Base-by-base conservation (phyloP, 2,888 invertebrate species). In the Bhutanitis thaidina region DNA sequence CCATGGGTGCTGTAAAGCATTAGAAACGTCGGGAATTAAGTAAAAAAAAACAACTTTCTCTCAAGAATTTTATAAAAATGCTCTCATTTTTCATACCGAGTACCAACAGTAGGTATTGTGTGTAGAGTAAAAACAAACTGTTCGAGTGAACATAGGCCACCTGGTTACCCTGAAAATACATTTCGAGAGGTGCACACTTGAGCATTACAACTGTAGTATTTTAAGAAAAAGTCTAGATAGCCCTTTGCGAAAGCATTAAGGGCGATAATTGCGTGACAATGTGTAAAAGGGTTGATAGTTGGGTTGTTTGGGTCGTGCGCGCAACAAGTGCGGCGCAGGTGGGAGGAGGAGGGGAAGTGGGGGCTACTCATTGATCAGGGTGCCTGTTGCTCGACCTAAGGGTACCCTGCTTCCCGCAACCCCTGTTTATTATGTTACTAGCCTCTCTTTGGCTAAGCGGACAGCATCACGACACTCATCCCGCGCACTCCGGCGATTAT, bases 251-350 rank as follows among this genome's bases (percentile, higher is more conserved):
- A 13, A 1, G 12, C 7, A 4, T 1, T 29, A 40, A 30, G 5
- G 10, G 3, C 10, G 1, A 30, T 14, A 41, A 16, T 41, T 30
- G 15, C 8, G 12, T 30, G 14, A n/a, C 7, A 59, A n/a, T 3
- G 15, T 15, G 30, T 35, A 12, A 38, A 46, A 52, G 41, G 38
- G 46, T 49, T 52, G 38, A 41, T 15, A 48, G n/a, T 30, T 16
- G n/a, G 27, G 37, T 34, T 47, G 39, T 53, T 66, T 64, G 10
- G 34, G 34, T 4, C 58, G 70, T 72, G 74, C 80, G 86, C 86
- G 85, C 86, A 87, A 86, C 86, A 86, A 86, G 86, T 86, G 83
- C 75, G 80, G 82, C 82, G 85, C 84, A 83, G 80, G 52, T 50
- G 63, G 66, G 63, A 58, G 12, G 34, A 54, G 64, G 58, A 27